Conservation (phyloP, 2,113 vertebrate genomes). For the Tragelaphus strepsiceros region DNA sequence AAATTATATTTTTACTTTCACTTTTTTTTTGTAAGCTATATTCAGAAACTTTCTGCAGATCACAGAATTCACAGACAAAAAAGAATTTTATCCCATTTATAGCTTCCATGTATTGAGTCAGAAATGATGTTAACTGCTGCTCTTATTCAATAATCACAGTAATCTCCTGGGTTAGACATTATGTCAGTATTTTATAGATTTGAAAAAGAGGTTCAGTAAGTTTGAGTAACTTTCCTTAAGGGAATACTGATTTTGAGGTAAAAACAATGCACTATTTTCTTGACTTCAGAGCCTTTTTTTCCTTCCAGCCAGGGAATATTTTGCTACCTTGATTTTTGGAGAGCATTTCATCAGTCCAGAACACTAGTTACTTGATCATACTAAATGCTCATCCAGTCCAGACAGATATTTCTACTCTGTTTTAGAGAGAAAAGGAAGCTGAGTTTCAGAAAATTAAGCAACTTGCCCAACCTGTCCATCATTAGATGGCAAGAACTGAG, state of each 20-base stretch:
- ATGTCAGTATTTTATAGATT: background rate
- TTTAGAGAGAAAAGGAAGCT: background rate
- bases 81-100: background rate
- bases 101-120: background rate
- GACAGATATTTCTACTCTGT: background rate
- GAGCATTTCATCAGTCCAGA: background rate
- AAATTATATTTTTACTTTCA: slow-evolving; percentile 9
- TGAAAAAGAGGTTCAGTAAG: background rate
- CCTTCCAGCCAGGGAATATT: background rate
- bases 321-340: background rate
- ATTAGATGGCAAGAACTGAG: background rate
- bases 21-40: background rate
- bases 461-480: too few species aligned
- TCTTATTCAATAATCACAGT: background rate
- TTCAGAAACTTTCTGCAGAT: background rate
- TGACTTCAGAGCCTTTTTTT: background rate
- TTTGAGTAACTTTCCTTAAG: background rate
- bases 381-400: background rate
- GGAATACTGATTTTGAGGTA: background rate
- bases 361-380: background rate
- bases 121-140: background rate
- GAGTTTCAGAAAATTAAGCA: background rate
- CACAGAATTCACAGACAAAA: background rate
- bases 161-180: background rate
- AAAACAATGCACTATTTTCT: background rate